Percentiles rank a stretch among this genome's conserved stretches.
Evolutionary conservation across 2,888 invertebrate species (phyloP).

Genomic region (Rapana venosa): DNA sequence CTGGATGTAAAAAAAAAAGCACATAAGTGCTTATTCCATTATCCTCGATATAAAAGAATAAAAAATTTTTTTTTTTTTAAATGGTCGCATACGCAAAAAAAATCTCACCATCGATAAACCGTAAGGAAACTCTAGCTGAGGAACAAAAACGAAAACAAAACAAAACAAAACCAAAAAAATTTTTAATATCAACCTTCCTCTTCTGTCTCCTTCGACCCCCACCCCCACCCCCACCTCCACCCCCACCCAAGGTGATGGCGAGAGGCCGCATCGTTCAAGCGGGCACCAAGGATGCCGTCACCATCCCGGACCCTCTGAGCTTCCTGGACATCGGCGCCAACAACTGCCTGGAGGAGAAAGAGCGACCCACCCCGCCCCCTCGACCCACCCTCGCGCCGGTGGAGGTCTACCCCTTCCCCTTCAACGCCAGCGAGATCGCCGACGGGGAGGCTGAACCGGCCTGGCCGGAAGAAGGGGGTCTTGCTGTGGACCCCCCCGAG

Average conservation of each 20-base stretch:
- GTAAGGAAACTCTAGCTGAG: neutral
- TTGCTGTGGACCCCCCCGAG: neutral
- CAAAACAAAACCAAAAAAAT: no score
- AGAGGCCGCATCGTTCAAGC: slow-evolving; percentile 53
- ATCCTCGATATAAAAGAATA: no score
- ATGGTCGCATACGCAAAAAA: no score
- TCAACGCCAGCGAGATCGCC: neutral
- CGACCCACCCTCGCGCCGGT: neutral
- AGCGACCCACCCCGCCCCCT: slow-evolving; percentile 15
- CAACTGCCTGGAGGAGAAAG: slow-evolving; percentile 38
- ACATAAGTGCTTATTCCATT: no score
- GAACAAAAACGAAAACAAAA: neutral
- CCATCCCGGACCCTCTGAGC: slow-evolving; percentile 15
- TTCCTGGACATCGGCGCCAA: neutral
- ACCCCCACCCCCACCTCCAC: no score
- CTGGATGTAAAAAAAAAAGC: no score
- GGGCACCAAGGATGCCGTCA: slow-evolving; percentile 44
- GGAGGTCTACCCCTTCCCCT: neutral
- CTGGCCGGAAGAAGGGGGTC: neutral
- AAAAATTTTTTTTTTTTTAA: no score
- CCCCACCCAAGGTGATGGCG: slow-evolving; percentile 55
- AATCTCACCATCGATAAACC: no score
- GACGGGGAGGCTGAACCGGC: no score
- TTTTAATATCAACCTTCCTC: no score
- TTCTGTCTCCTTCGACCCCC: no score